Evolutionary conservation across 2,888 invertebrate genomes (phyloP), one percentile per base, ranked within the genome.

Genomic region (Stenodema calcarata): DNA sequence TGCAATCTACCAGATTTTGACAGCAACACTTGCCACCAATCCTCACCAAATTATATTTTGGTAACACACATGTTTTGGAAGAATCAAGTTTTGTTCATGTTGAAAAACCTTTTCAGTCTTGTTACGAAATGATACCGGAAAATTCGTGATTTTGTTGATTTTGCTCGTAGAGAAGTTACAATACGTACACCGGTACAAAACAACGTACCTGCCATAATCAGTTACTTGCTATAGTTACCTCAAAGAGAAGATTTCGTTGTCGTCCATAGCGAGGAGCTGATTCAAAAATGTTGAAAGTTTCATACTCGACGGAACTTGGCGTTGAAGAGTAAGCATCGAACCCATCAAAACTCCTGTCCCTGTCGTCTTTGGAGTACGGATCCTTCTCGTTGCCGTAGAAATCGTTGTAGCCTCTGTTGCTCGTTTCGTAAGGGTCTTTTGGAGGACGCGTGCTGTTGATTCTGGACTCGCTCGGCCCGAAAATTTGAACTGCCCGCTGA

Each of bases 211-310:
- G n/a, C n/a, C n/a, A n/a, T n/a, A n/a, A n/a, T n/a, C n/a, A n/a
- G n/a, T n/a, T n/a, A n/a, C n/a, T n/a, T n/a, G n/a, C n/a, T n/a
- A n/a, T n/a, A n/a, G n/a, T n/a, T 92, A 96, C 97, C 92, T 96
- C 96, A 88, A 97, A 93, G 28, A 97, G 91, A 78, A 97, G 92
- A 92, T 97, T 97, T 4, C 94, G 94, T 80, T 94, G 94, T 16
- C 92, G 92, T 11, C 94, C 94, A 90, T 95, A 95, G 89, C 92
- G 92, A 3, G 93, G 93, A 30, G 92, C 93, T 0, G 96, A 97
- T 89, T 94, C 94, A 90, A 97, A 97, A 78, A 97, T 91, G 87
- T 94, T 92, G 90, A 96, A 97, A n/a, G 82, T 82, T 62, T 62
- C 69, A 14, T 82, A 82, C 18, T 82, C 82, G 23, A 69, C 18